A percentile compares a stretch with the other conserved stretches of the same genome.
These are phyloP conservation scores for Tuberolachnus salignus DNA, from an alignment of 2,888 invertebrate genomes.

Conservation along the genomic window DNA sequence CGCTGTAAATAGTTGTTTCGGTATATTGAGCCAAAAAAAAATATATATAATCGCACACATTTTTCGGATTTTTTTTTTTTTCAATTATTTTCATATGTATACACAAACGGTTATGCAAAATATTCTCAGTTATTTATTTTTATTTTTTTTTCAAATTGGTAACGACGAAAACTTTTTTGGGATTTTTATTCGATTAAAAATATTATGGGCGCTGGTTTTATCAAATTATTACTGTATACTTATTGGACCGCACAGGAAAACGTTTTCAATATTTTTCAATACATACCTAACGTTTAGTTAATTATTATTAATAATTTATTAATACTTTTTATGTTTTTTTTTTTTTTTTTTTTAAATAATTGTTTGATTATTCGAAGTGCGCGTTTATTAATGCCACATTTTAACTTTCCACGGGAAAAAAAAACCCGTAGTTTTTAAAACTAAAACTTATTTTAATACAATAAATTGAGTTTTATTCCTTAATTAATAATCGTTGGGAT, in stretches of 20 bases:
- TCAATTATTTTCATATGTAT: background rate
- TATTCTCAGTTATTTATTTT: constrained; percentile 26
- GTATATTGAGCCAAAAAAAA: constrained; percentile 6
- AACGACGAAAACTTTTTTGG: constrained; percentile 7
- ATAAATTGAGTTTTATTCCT: no score
- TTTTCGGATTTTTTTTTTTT: background rate
- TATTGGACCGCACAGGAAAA: constrained; percentile 8
- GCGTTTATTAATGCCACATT: no score
- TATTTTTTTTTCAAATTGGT: background rate
- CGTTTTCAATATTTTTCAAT: constrained; percentile 18
- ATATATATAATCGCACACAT: background rate
- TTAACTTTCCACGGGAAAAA: no score
- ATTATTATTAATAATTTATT: no score
- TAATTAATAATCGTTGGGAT: no score
- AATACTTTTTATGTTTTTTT: no score
- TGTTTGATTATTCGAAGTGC: no score
- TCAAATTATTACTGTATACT: no score
- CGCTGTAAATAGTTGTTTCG: constrained; percentile 15
- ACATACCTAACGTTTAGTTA: constrained; percentile 35
- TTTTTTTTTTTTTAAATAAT: no score
- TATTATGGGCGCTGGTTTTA: constrained; percentile 23
- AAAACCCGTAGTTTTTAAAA: no score
- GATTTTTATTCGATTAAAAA: constrained; percentile 23
- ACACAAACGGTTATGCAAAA: background rate
- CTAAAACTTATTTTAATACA: no score